Evolutionary conservation across 2,888 invertebrate genomes (phyloP), one percentile per base, ranked within the genome.

Genomic region (Cataglyphis cursor): DNA sequence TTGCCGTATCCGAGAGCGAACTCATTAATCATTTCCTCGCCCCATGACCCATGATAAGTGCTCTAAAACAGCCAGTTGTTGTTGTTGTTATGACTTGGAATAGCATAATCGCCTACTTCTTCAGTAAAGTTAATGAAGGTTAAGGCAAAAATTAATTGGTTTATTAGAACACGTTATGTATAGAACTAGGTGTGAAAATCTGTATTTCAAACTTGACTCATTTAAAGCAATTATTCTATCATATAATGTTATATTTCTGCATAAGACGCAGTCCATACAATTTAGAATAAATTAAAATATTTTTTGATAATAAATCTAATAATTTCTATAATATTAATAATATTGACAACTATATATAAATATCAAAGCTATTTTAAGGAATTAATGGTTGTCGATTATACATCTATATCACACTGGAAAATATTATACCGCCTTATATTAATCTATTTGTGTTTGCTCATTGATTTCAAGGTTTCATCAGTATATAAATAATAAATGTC

Each of bases 21-120:
- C 66, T 76, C 31, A 65, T 76, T 76, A 76, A 76, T 35, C 28
- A 44, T 24, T 5, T 65, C 18, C 28, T 54, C 28, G 12, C 31
- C 28, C 57, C 66, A 41, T 76, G 66, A 76, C 76, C 54, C 8
- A 31, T 31, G 66, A 76, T 75, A 74, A 72, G 3, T 38, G 12
- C 41, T n/a, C n/a, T 75, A 28, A 48, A 62, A 74, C 21, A 48
- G 15, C 18, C 18, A 6, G 31, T 6, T 41, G 15, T 76, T 65
- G 12, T 54, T 65, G 54, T 41, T 65, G 24, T 31, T 73, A 38
- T 66, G 38, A 65, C 28, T 51, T 44, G 24, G 10, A 28, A 35
- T 41, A 54, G 12, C 38, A 28, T 24, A 57, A 65, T 24, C n/a
- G 31, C 4, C 28, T 24, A 8, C 12, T 3, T 76, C 12, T 28